Conservation (phyloP, 2,888 invertebrate species). For the Hirtodrosophila histrioides region DNA sequence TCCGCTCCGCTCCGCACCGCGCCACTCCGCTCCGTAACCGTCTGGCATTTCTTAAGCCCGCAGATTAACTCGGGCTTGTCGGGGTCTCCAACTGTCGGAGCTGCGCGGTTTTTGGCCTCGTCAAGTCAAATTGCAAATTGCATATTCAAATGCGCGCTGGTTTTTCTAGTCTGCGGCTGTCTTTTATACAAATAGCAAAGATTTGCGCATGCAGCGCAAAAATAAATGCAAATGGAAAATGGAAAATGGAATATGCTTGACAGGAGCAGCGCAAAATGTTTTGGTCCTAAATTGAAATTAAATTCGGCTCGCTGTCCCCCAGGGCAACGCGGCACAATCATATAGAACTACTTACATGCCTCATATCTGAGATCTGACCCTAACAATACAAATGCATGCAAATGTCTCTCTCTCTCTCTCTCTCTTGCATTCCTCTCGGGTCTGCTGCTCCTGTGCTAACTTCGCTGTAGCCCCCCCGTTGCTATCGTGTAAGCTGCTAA, state of each 20-base stretch:
- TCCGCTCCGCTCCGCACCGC: constrained; percentile 2
- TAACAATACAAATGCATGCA: constrained; percentile 53
- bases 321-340: constrained; percentile 32
- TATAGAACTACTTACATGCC: constrained; percentile 46
- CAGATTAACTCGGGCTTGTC: constrained; percentile 66
- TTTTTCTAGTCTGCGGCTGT: constrained; percentile 77
- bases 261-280: constrained; percentile 66
- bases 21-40: constrained; percentile 30
- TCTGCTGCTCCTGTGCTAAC: not conserved
- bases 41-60: constrained; percentile 75
- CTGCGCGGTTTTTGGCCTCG: constrained; percentile 71
- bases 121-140: constrained; percentile 81
- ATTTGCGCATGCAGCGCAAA: constrained; percentile 76
- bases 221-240: constrained; percentile 69
- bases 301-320: constrained; percentile 47
- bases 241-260: constrained; percentile 52
- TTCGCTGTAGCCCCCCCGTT: not conserved
- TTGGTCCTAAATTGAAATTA: constrained; percentile 73
- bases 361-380: constrained; percentile 61
- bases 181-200: constrained; percentile 77
- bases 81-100: constrained; percentile 41
- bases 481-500: constrained; percentile 35
- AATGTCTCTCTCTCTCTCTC: constrained; percentile 18
- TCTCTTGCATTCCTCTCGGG: too few relatives aligned
- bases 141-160: constrained; percentile 77